Conservation (phyloP, 2,113 vertebrate genomes). For the Synodontis membranacea region DNA sequence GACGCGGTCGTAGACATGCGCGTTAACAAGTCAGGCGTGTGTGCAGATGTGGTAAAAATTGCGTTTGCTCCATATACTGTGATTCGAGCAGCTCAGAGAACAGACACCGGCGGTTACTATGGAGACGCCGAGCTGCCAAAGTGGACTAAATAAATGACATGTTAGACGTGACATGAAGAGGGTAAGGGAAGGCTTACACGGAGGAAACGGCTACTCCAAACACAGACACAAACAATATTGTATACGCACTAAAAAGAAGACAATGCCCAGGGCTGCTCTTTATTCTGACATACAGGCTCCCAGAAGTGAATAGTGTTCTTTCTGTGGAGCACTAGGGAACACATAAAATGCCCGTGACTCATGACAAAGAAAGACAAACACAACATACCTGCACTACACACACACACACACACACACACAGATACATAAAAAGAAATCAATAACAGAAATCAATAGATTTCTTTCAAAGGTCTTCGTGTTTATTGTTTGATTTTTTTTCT, state of each 20-base stretch:
- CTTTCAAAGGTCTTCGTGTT: not conserved
- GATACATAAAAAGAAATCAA: not conserved
- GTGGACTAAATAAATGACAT: slow-evolving; percentile 42
- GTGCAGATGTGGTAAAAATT: slow-evolving; percentile 27
- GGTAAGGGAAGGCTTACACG: slow-evolving; percentile 21
- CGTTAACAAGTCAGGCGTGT: not conserved
- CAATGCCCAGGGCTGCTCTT: not conserved
- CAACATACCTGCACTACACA: not conserved
- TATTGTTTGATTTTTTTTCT: not conserved
- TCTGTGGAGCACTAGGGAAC: not conserved
- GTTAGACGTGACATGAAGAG: slow-evolving; percentile 24
- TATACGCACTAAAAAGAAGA: slow-evolving; percentile 18
- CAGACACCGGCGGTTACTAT: slow-evolving; percentile 48
- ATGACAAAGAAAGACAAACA: slow-evolving; percentile 4
- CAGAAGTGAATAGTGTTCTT: not conserved
- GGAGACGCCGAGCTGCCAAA: slow-evolving; percentile 45
- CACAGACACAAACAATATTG: slow-evolving; percentile 1
- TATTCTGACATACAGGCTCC: slow-evolving; percentile 4
- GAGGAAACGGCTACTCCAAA: slow-evolving; percentile 27
- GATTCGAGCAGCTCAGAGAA: slow-evolving; percentile 30
- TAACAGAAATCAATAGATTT: not conserved
- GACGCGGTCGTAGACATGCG: not conserved
- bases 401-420: not conserved
- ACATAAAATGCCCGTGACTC: not conserved
- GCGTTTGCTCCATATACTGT: not conserved